A percentile compares a stretch with the other conserved stretches of the same genome.
Evolutionary conservation across 1,140 invertebrate genomes (phyloP).

Genomic region (Frieseomelitta varia): DNA sequence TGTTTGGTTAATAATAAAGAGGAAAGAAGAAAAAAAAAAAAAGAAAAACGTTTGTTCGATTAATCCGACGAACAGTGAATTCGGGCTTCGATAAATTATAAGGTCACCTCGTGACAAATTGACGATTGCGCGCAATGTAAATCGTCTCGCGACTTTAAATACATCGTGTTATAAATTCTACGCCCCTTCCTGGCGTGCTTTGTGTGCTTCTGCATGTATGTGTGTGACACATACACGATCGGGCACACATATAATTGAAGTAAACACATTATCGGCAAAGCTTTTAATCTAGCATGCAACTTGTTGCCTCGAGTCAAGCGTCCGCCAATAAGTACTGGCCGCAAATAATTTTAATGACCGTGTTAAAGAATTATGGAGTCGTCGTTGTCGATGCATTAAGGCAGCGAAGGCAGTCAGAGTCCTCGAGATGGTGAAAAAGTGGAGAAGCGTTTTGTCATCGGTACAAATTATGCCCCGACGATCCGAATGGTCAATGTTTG

Average conservation of each 20-base stretch:
- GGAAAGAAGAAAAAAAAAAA: neutral
- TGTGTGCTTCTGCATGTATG: neutral
- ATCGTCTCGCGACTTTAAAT: constrained; percentile 14
- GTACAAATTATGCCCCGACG: constrained; percentile 54
- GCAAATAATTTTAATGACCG: constrained; percentile 61
- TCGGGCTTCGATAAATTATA: constrained; percentile 32
- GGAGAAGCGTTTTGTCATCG: constrained; percentile 53
- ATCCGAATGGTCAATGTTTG: constrained; percentile 69
- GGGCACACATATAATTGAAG: constrained; percentile 53
- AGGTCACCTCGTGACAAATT: constrained; percentile 40
- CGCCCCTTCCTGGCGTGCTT: neutral
- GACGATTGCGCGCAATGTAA: constrained; percentile 16
- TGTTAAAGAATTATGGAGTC: constrained; percentile 60
- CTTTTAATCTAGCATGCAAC: constrained; percentile 70
- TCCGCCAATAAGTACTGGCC: constrained; percentile 54
- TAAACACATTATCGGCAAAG: constrained; percentile 69
- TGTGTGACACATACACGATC: neutral
- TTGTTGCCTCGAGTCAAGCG: constrained; percentile 57
- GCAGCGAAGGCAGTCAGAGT: constrained; percentile 45
- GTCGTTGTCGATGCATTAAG: constrained; percentile 54
- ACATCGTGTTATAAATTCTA: constrained; percentile 31
- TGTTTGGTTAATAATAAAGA: neutral
- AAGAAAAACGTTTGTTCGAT: constrained; percentile 36
- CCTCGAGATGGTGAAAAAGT: constrained; percentile 28
- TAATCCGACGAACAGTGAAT: neutral